These are phyloP conservation scores for Macrostomum cliftonense DNA, from an alignment of 2,888 invertebrate species.

Conservation along the genomic window DNA sequence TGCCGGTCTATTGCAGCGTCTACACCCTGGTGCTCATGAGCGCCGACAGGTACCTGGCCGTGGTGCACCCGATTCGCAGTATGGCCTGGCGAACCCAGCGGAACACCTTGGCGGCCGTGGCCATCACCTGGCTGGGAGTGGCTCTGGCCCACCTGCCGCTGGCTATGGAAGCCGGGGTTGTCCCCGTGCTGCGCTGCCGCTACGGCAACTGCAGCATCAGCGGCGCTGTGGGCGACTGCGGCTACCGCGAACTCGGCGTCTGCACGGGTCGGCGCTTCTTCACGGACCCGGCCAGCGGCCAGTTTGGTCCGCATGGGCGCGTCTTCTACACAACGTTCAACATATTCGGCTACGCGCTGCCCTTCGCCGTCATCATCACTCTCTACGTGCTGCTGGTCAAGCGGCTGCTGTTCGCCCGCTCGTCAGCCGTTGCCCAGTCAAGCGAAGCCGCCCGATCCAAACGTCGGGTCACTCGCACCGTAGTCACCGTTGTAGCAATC, in stretches of 20 bases:
- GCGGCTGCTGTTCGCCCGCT: conserved; percentile 59
- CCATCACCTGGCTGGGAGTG: conserved; percentile 61
- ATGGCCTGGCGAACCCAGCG: conserved; percentile 62
- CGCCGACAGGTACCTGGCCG: conserved; percentile 68
- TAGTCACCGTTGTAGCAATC: conserved; percentile 69
- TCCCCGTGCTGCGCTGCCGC: conserved; percentile 6
- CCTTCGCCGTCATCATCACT: conserved; percentile 62
- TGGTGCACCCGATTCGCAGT: conserved; percentile 72
- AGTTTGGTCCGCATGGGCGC: conserved; percentile 4
- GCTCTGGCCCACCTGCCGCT: conserved; percentile 26
- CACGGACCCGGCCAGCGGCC: neutral
- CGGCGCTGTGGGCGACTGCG: neutral
- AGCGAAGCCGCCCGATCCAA: conserved; percentile 64
- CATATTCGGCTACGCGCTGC: conserved; percentile 66
- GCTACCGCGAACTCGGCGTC: too few species aligned
- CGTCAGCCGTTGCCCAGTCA: conserved; percentile 46
- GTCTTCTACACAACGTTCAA: conserved; percentile 46
- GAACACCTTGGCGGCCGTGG: conserved; percentile 60
- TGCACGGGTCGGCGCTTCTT: too few species aligned
- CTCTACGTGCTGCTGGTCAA: conserved; percentile 73
- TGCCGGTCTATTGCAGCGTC: conserved; percentile 76
- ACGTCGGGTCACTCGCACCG: conserved; percentile 72
- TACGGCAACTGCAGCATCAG: neutral
- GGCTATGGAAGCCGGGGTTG: conserved; percentile 20
- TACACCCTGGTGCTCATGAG: conserved; percentile 85